These are phyloP conservation scores for Oeneis ivallda DNA, from an alignment of 2,888 invertebrate species.

Conservation along the genomic window DNA sequence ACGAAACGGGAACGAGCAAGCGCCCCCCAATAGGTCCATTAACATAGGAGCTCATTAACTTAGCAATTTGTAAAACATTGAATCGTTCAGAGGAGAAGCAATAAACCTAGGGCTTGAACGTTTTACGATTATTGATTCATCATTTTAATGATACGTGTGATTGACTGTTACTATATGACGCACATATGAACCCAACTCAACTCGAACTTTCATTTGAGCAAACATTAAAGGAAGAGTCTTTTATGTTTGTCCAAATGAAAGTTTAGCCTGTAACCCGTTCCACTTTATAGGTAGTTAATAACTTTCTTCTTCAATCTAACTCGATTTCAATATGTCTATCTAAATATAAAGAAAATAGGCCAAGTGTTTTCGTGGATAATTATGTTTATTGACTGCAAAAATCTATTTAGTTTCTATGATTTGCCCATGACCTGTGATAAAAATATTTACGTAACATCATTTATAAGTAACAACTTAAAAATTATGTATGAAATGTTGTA, in stretches of 20 bases:
- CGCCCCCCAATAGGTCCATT: too few species aligned
- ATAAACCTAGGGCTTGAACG: not conserved
- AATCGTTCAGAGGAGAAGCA: not conserved
- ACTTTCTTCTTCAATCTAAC: not conserved
- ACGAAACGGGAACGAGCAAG: too few species aligned
- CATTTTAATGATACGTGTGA: slow-evolving; percentile 12
- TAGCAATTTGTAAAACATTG: not conserved
- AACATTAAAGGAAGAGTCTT: slow-evolving; percentile 1
- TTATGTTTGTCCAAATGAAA: slow-evolving; percentile 15
- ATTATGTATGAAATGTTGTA: too few species aligned
- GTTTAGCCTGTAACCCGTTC: not conserved
- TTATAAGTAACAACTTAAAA: too few species aligned
- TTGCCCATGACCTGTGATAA: too few species aligned
- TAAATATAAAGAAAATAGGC: not conserved
- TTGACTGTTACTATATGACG: slow-evolving; percentile 13
- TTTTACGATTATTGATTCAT: slow-evolving; percentile 21
- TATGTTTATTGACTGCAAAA: too few species aligned
- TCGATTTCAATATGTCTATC: not conserved
- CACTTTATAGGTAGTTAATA: not conserved
- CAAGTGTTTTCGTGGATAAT: too few species aligned
- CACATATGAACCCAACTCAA: not conserved
- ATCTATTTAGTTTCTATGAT: too few species aligned
- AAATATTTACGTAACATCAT: too few species aligned
- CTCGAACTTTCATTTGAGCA: not conserved
- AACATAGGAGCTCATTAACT: too few species aligned